phyloP scores from a whole-genome alignment of 2,113 vertebrate genomes.

The Herpailurus yagouaroundi region DNA sequence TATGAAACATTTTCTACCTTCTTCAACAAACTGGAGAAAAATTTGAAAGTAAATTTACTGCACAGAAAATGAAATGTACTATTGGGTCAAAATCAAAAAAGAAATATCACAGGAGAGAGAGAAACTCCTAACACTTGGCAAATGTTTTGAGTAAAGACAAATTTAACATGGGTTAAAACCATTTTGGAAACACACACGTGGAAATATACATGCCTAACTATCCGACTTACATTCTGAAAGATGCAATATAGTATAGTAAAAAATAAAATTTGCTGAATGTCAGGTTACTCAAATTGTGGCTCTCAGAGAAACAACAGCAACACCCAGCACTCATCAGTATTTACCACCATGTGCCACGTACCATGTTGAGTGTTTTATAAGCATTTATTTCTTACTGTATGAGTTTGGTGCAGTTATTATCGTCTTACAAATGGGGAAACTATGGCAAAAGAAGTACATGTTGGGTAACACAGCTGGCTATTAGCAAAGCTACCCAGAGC shows the following conservation, averaged over 20 bases:
- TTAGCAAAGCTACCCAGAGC: neutral
- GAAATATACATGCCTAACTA: neutral
- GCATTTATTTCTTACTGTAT: conserved; percentile 4
- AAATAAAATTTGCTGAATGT: conserved; percentile 41
- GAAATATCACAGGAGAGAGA: neutral
- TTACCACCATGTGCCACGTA: conserved; percentile 18
- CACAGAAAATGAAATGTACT: neutral
- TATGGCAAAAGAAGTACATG: neutral
- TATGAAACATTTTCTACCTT: neutral
- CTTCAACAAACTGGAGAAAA: neutral
- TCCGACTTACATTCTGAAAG: conserved; percentile 24
- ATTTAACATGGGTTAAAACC: neutral
- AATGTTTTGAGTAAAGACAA: conserved; percentile 30
- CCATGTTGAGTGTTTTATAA: conserved; percentile 17
- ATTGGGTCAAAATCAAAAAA: neutral
- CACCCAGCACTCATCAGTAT: conserved; percentile 4
- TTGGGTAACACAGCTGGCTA: neutral
- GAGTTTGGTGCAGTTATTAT: conserved; percentile 11
- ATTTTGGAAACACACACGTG: neutral
- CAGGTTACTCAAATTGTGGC: conserved; percentile 38
- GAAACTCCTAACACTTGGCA: neutral
- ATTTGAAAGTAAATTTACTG: neutral
- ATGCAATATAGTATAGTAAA: neutral
- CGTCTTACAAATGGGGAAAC: conserved; percentile 34
- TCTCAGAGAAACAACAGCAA: conserved; percentile 29